Conservation (phyloP, 2,888 invertebrate genomes). For the Sialis lutaria region DNA sequence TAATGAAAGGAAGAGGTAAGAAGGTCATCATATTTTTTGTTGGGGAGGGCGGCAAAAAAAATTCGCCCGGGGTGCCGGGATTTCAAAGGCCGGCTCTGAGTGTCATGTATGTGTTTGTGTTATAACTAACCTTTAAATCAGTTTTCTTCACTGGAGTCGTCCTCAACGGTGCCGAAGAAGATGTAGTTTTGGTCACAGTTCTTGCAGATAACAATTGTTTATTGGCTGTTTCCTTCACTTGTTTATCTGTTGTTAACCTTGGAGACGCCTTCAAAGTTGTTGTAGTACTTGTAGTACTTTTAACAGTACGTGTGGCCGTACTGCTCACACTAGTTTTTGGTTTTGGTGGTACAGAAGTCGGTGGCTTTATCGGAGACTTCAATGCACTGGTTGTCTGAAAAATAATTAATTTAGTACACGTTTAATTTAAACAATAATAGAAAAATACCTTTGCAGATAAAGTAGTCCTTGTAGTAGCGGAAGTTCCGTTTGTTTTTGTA, state of each 20-base stretch:
- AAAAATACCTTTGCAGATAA: slow-evolving; percentile 1
- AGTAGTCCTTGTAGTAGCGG: slow-evolving; percentile 9
- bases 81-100: too few relatives aligned
- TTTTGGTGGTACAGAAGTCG: not conserved
- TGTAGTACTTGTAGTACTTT: slow-evolving; percentile 11
- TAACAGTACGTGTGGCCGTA: slow-evolving; percentile 1
- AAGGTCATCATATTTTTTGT: too few relatives aligned
- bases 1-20: too few relatives aligned
- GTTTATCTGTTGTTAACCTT: slow-evolving; percentile 29
- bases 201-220: slow-evolving; percentile 32
- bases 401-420: not conserved
- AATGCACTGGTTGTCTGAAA: slow-evolving; percentile 14
- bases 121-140: slow-evolving; percentile 17
- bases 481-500: not conserved
- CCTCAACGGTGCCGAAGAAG: slow-evolving; percentile 13
- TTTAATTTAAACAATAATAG: not conserved
- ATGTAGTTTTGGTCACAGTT: slow-evolving; percentile 15
- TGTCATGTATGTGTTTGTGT: too few relatives aligned
- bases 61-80: too few relatives aligned
- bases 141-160: slow-evolving; percentile 17
- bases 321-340: not conserved
- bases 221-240: slow-evolving; percentile 51
- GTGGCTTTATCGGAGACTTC: slow-evolving; percentile 8
- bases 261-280: slow-evolving; percentile 11
- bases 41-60: too few relatives aligned